Percentiles rank a stretch among this genome's conserved stretches.
Conservation (phyloP, 2,113 vertebrate species). For the Ondatra zibethicus region DNA sequence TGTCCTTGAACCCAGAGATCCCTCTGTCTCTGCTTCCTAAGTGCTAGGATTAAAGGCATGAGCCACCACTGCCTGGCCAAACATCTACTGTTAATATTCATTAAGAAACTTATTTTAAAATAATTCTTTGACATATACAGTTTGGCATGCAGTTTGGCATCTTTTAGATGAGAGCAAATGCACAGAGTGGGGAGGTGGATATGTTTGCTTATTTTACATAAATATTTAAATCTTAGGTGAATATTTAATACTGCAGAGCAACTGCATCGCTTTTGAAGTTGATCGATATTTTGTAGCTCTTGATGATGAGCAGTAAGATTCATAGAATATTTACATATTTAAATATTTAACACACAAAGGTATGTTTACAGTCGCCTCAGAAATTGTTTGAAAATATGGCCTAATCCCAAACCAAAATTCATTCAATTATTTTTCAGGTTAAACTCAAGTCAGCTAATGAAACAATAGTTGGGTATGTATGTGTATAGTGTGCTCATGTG, state of each 20-base stretch:
- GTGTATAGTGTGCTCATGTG: background rate
- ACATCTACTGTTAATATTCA: background rate
- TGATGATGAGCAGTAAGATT: background rate
- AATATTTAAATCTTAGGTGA: background rate
- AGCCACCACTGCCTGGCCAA: background rate
- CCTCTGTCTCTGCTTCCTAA: no score
- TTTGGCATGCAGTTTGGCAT: background rate
- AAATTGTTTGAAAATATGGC: background rate
- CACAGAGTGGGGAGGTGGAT: background rate
- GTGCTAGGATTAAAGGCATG: no score
- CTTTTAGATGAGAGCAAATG: no score
- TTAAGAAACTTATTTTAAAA: background rate
- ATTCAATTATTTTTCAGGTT: background rate
- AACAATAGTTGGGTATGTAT: background rate
- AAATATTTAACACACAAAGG: no score
- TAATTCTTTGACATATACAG: background rate
- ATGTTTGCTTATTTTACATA: background rate
- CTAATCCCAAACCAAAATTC: background rate
- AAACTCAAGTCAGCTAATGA: background rate
- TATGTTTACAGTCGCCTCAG: background rate
- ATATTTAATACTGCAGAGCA: background rate
- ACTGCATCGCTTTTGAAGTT: background rate
- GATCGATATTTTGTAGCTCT: background rate
- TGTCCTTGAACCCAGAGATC: no score
- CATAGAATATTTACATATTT: background rate